phyloP scores from a whole-genome alignment of 2,113 vertebrate species.

The Myrmophylax atrothorax region DNA sequence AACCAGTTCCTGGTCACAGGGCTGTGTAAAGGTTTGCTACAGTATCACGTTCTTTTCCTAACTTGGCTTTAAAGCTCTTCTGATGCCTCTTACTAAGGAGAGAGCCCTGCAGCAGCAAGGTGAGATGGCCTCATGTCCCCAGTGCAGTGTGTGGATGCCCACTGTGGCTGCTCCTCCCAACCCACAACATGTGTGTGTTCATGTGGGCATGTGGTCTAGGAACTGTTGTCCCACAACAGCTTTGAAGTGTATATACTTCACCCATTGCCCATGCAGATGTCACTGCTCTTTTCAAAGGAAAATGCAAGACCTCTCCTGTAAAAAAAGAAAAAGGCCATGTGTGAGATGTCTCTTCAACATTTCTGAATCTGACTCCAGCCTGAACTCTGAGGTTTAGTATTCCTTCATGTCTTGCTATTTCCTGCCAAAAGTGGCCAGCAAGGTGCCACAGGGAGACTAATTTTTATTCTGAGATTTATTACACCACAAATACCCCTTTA shows the following conservation, averaged over 20 bases:
- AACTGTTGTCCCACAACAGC: background rate
- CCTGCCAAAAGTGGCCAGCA: background rate
- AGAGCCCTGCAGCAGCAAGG: background rate
- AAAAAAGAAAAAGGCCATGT: background rate
- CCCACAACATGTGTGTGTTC: fast-evolving
- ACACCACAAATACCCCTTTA: background rate
- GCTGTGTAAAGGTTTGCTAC: background rate
- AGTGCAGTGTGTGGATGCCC: background rate
- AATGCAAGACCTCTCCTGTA: background rate
- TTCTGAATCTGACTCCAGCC: background rate
- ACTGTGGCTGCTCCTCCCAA: background rate
- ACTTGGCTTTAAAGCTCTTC: background rate
- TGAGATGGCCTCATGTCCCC: background rate
- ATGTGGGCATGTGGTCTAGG: background rate
- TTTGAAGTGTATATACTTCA: background rate
- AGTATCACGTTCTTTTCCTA: background rate
- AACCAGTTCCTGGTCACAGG: background rate
- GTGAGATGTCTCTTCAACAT: background rate
- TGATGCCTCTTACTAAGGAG: background rate
- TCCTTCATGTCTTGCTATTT: background rate
- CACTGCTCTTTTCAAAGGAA: background rate
- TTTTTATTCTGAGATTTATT: background rate
- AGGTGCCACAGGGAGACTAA: background rate
- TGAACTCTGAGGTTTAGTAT: background rate
- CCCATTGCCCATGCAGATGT: background rate